Evolutionary conservation across 2,888 invertebrate genomes (phyloP), one percentile per base, ranked within the genome.

Genomic region (Dryococelus australis): DNA sequence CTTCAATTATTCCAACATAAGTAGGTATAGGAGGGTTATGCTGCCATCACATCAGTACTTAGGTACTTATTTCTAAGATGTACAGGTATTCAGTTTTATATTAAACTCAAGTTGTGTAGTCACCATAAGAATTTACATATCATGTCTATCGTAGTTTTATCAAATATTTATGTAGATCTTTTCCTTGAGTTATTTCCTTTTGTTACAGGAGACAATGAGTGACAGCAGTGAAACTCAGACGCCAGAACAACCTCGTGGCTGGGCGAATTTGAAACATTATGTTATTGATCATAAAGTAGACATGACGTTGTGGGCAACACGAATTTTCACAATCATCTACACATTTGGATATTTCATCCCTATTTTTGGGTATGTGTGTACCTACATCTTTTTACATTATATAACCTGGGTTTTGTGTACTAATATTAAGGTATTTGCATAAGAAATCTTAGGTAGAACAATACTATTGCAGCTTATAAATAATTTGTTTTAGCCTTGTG

Each of bases 331-430:
- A 0, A 95, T 99, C 43, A 91, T 97, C 26, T 98, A 97, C 92
- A 96, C 97, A 26, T 91, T 97, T 90, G 95, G 96, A 91, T 99
- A 98, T 93, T 93, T 98, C 86, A 92, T 99, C 90, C 98, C 98
- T 87, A 92, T 98, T 90, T 96, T 98, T 93, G 97, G 97, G 97
- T 98, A 93, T 94, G 96, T 88, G 89, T 87, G 47, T 28, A 88
- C 88, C 86, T 79, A 84, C 3, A 10, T 43, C 16, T 47, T 86
- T 43, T 24, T 83, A 83, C 13, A 10, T 86, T 9, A 16, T 24
- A 80, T 20, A 47, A 35, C 35, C 1, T 35, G 26, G 8, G 9
- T 86, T 86, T 20, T 28, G n/a, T 81, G 35, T 16, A n/a, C 27
- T 0, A 20, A 27, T 51, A 26, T 53, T 47, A 87, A 43, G 43